phyloP scores from a whole-genome alignment of 2,797 vertebrate species.

The Amblyraja radiata region DNA sequence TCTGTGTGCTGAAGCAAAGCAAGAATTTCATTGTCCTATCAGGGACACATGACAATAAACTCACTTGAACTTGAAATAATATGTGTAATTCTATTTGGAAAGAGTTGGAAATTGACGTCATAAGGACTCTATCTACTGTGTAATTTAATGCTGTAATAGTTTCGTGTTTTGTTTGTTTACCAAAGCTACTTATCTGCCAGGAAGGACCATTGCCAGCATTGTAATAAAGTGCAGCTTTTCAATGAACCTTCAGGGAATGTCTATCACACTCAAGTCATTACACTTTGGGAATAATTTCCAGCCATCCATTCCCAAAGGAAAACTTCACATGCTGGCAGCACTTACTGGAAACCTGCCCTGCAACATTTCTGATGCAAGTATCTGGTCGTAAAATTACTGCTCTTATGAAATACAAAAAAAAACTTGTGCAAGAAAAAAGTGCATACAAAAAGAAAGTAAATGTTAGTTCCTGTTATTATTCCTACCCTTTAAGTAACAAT shows the following conservation, averaged over 20 bases:
- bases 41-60: too few species aligned
- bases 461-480: background rate
- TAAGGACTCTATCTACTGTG: background rate
- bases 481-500: background rate
- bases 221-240: background rate
- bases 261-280: background rate
- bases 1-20: too few species aligned
- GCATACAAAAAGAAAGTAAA: background rate
- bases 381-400: background rate
- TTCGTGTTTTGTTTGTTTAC: background rate
- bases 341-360: background rate
- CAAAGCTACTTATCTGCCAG: background rate
- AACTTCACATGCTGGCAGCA: background rate
- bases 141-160: background rate
- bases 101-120: background rate
- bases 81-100: background rate
- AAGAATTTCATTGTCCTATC: too few species aligned
- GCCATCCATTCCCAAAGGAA: background rate
- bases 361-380: background rate
- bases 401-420: background rate
- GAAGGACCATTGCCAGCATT: background rate
- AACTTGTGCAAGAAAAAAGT: background rate
- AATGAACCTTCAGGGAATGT: background rate
- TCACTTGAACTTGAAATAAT: background rate
- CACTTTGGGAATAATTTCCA: slow-evolving; percentile 7